These are phyloP conservation scores for Podocnemis expansa DNA, from an alignment of 2,113 vertebrate genomes.

Conservation along the genomic window DNA sequence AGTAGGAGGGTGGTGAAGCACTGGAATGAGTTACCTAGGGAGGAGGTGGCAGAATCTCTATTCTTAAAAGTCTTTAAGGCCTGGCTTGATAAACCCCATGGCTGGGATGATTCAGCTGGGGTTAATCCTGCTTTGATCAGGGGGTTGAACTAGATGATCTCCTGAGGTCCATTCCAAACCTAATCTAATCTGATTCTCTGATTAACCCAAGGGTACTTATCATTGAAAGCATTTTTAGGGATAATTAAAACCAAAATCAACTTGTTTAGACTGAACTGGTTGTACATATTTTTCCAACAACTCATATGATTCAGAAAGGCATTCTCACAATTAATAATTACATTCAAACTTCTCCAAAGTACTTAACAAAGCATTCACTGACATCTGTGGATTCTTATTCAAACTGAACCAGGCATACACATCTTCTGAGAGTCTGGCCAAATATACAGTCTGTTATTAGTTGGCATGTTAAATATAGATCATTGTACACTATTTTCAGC, in stretches of 20 bases:
- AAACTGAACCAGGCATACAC: not conserved
- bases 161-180: no score
- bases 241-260: not conserved
- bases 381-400: not conserved
- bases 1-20: no score
- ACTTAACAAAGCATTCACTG: not conserved
- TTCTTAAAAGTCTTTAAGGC: no score
- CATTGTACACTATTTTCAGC: not conserved
- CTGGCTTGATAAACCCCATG: no score
- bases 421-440: not conserved
- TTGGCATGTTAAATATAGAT: not conserved
- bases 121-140: no score
- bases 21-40: no score
- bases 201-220: not conserved
- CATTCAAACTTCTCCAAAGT: not conserved
- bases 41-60: no score
- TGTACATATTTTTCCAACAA: not conserved
- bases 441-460: not conserved
- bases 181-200: no score
- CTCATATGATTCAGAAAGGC: not conserved
- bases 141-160: no score
- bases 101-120: no score
- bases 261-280: not conserved
- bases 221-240: not conserved
- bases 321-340: not conserved